These are phyloP conservation scores for Drosophila quinaria DNA, from an alignment of 2,888 invertebrate genomes.

Conservation along the genomic window DNA sequence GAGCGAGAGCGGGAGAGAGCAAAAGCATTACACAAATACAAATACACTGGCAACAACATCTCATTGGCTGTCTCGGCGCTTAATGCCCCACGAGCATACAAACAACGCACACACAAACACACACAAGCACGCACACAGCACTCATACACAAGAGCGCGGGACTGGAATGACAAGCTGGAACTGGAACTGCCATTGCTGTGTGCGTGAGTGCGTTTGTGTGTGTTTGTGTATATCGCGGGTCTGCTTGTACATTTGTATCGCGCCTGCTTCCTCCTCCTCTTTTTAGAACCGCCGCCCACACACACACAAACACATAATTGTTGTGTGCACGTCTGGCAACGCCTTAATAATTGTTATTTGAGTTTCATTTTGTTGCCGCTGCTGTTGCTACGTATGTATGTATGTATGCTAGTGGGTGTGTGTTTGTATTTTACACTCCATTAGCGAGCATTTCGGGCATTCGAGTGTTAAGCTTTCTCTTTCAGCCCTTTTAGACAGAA, in stretches of 20 bases:
- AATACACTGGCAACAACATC: conserved; percentile 74
- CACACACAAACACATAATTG: conserved; percentile 69
- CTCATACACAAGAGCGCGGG: conserved; percentile 22
- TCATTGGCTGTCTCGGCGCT: conserved; percentile 82
- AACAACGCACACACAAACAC: conserved; percentile 51
- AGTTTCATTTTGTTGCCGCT: conserved; percentile 74
- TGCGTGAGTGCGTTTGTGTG: conserved; percentile 15
- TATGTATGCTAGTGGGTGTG: conserved; percentile 20
- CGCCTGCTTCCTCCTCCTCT: conserved; percentile 48
- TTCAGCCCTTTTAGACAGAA: conserved; percentile 72
- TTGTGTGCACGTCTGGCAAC: conserved; percentile 83
- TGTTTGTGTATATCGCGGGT: conserved; percentile 53
- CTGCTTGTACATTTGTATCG: conserved; percentile 65
- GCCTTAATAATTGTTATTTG: conserved; percentile 84
- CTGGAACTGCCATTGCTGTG: conserved; percentile 49
- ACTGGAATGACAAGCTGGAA: conserved; percentile 80
- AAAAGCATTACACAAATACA: conserved; percentile 71
- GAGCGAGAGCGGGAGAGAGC: conserved; percentile 63
- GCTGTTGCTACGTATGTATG: conserved; percentile 23
- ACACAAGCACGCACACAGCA: conserved; percentile 37
- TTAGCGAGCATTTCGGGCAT: conserved; percentile 67
- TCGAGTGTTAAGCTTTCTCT: conserved; percentile 79
- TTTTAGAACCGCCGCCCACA: conserved; percentile 40
- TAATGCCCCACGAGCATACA: conserved; percentile 62
- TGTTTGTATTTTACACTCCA: conserved; percentile 70